A percentile compares a stretch with the other conserved stretches of the same genome.
These are phyloP conservation scores for Nebria salina DNA, from an alignment of 2,888 invertebrate species.

Conservation along the genomic window DNA sequence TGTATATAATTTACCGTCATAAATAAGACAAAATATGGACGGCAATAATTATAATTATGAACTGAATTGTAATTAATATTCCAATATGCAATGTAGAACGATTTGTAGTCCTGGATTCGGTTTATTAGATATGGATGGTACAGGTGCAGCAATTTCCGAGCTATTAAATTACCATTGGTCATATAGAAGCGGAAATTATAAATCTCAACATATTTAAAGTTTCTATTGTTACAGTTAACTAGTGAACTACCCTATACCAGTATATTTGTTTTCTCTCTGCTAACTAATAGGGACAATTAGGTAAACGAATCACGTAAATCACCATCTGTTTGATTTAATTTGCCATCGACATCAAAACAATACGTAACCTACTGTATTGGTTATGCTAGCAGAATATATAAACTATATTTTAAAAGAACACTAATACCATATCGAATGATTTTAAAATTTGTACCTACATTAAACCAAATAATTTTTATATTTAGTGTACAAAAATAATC, in stretches of 20 bases:
- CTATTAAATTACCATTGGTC: neutral
- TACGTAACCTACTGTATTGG: neutral
- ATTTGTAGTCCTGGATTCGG: neutral
- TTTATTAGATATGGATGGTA: neutral
- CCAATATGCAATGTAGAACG: too few relatives aligned
- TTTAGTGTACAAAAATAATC: too few relatives aligned
- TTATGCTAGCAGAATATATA: too few relatives aligned
- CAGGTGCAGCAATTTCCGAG: neutral
- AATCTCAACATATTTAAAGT: neutral
- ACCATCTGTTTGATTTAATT: neutral
- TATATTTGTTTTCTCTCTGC: neutral
- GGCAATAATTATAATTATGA: too few relatives aligned
- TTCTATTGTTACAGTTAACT: neutral
- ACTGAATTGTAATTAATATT: too few relatives aligned
- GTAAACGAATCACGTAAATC: constrained; percentile 13
- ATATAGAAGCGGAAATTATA: neutral
- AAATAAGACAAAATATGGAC: too few relatives aligned
- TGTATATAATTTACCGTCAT: too few relatives aligned
- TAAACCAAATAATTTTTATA: too few relatives aligned
- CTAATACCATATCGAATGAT: too few relatives aligned
- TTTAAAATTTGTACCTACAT: too few relatives aligned
- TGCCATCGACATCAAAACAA: constrained; percentile 9
- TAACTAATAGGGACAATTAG: constrained; percentile 16
- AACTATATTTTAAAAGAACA: too few relatives aligned
- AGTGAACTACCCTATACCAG: neutral